These are phyloP conservation scores for Ceratosolen solmsi DNA, from an alignment of 1,140 invertebrate species.

Conservation along the genomic window DNA sequence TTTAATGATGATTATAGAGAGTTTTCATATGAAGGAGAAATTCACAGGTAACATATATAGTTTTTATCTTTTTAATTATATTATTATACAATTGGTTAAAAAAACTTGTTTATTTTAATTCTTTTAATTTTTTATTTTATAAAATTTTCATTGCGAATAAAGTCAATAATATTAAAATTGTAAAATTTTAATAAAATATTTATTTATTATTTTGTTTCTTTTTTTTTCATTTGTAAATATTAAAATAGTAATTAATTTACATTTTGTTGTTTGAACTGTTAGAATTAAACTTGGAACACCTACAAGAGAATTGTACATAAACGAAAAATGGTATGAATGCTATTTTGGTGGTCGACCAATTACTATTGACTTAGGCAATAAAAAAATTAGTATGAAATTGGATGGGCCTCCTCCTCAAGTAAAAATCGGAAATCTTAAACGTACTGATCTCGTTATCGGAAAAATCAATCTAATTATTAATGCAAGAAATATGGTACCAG, in stretches of 20 bases:
- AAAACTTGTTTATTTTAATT: too few relatives aligned
- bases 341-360: constrained; percentile 93
- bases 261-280: constrained; percentile 55
- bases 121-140: too few relatives aligned
- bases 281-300: constrained; percentile 92
- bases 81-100: too few relatives aligned
- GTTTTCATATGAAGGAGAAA: constrained; percentile 81
- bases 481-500: constrained; percentile 82
- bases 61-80: too few relatives aligned
- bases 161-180: too few relatives aligned
- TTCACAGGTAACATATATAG: constrained; percentile 73
- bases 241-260: background rate
- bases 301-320: constrained; percentile 91
- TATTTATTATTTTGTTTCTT: background rate
- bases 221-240: background rate
- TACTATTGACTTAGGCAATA: constrained; percentile 85
- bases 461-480: constrained; percentile 89
- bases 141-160: too few relatives aligned
- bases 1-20: constrained; percentile 84
- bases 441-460: constrained; percentile 86
- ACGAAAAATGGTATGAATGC: constrained; percentile 90
- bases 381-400: constrained; percentile 83
- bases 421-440: constrained; percentile 80
- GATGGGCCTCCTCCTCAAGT: constrained; percentile 91
- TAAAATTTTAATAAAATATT: background rate